Evolutionary conservation across 2,113 vertebrate species (phyloP), one percentile per base, ranked within the genome.

Genomic region (Oceanites oceanicus): DNA sequence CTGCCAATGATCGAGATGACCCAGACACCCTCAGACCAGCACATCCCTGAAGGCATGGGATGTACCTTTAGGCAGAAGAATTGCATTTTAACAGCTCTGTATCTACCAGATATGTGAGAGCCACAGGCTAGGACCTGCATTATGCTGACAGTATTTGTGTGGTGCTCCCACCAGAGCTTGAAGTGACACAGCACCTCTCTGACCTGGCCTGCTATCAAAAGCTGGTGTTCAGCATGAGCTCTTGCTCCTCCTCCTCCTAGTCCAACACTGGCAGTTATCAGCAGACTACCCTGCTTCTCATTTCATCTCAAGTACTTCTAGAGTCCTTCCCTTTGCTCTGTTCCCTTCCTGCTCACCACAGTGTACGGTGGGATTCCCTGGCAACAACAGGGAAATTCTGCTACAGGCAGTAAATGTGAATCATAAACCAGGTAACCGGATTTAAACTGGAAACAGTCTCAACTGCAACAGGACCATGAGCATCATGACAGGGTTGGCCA

Each of bases 341-440:
- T 38, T 72, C 44, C 53, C n/a, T 49, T 81, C 44, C 44, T 63
- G 49, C 55, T 86, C 72, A 70, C 11, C 27, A 82, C 0, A 0
- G 9, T 7, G 14, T 7, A 47, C 8, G 4, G 34, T 49, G 40
- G 34, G 40, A 85, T 81, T 62, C n/a, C 26, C 8, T 0, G 0
- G 34, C 42, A 86, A 22, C 29, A 34, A 47, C 10, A 1, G 38
- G 20, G 47, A 68, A 79, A 59, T 25, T 86, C 49, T 45, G 18
- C 50, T 59, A 36, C 34, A 53, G 55, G 44, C 32, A 94, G 13
- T 50, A 89, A 77, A 78, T 11, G 7, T 29, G 62, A 73, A 73
- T 73, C 34, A 58, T 52, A 71, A 83, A 7, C 9, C 22, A 30
- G 6, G 14, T 23, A 5, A 53, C 29, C 55, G 18, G 15, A 13